Evolutionary conservation across 2,113 vertebrate genomes (phyloP), one percentile per base, ranked within the genome.

Genomic region (Gobiocypris rarus): DNA sequence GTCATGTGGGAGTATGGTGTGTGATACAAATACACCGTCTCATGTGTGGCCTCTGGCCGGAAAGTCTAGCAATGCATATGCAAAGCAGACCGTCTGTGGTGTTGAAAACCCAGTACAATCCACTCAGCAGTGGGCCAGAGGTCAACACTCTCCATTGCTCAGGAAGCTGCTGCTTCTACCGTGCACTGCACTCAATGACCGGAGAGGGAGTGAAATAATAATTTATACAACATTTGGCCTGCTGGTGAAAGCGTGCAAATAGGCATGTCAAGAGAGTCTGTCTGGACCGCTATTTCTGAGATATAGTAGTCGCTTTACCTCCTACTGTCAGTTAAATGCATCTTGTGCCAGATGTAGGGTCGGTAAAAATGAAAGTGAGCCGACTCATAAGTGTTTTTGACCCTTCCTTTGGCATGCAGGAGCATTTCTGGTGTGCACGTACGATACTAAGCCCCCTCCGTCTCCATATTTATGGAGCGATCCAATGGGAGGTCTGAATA

Each of bases 81-180:
- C 54, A 81, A 86, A 76, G 54, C 70, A 61, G 70, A 81, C 13
- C 73, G 4, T 71, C 22, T 2, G 43, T 90, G 84, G 88, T 86
- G 88, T 70, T 92, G 85, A 92, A 91, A 81, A 69, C 48, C 56
- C 83, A 88, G 88, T 83, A 83, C 75, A 86, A 82, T 80, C 83
- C 52, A 67, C 28, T 75, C 58, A 76, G 69, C 52, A 54, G 74
- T 19, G 41, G 58, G 84, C 86, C 84, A 89, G 80, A 80, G 84
- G 88, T 87, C 87, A 83, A 56, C 13, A 5, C 74, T 56, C 74
- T 54, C 76, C 81, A 0, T 9, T 76, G 54, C 34, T 63, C 69
- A 69, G 75, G 61, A 58, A 81, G 76, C 71, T 24, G 13, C 83
- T 81, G 9, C 9, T 76, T 59, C 82, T 56, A 56, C 54, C 48